phyloP scores from a whole-genome alignment of 2,797 vertebrate genomes.

The Chelonia mydas region DNA sequence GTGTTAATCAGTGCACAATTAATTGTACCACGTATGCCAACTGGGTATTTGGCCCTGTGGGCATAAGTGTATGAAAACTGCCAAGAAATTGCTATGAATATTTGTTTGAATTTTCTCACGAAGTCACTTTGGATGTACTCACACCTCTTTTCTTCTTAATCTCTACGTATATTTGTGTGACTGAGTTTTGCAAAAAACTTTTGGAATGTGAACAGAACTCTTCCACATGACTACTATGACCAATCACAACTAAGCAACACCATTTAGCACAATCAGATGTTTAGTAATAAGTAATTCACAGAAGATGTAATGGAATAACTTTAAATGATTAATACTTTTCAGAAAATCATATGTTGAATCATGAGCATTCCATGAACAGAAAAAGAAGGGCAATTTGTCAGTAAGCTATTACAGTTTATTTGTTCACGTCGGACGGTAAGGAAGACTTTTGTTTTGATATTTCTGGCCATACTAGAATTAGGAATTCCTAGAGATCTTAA shows the following conservation, averaged over 20 bases:
- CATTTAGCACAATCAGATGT: neutral
- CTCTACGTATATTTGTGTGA: slow-evolving; percentile 1
- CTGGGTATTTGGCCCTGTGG: slow-evolving; percentile 16
- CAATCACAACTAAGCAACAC: neutral
- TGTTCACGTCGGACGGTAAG: neutral
- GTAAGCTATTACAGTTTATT: neutral
- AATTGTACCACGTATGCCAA: neutral
- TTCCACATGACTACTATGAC: neutral
- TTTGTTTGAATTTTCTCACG: slow-evolving; percentile 9
- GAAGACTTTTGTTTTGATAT: neutral
- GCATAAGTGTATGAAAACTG: slow-evolving; percentile 25
- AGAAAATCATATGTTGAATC: neutral
- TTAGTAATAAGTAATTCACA: neutral
- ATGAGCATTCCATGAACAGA: neutral
- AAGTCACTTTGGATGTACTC: neutral
- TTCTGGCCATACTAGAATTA: neutral
- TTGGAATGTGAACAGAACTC: neutral
- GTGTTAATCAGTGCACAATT: neutral
- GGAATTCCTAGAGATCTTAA: neutral
- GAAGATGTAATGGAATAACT: neutral
- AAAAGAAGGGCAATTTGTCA: neutral
- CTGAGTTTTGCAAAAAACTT: neutral
- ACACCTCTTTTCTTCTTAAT: slow-evolving; percentile 14
- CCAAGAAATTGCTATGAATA: neutral
- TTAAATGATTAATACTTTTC: neutral